Base-by-base conservation (phyloP, 2,888 invertebrate species). In the Andricus quercusramuli region DNA sequence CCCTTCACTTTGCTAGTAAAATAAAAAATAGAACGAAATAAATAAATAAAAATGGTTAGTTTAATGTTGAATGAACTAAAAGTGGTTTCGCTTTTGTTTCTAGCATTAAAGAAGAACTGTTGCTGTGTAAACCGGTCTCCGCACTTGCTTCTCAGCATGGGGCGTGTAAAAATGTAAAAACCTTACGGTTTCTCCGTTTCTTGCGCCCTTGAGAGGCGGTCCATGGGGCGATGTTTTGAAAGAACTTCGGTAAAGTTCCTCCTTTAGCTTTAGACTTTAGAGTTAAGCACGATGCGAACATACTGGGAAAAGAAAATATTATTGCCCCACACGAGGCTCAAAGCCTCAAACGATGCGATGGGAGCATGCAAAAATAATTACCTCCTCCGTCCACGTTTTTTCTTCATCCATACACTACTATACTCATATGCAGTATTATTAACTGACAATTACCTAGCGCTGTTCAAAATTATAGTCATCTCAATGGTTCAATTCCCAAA, bases 121-220 rank as follows among this genome's bases (percentile, higher is more conserved):
- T 25, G 9, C 74, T 32, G 83, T 81, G 83, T 83, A 81, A 83
- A 86, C 83, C 82, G 83, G 81, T 84, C 84, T 83, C 85, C 86
- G 87, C 90, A 90, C 90, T 90, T 90, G 89, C 84, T 86, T 78
- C 91, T 90, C 89, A 85, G 90, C 90, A 90, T 91, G 91, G 90
- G 91, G 90, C 86, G 74, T 89, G 86, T 87, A 88, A 86, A 89
- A 90, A 89, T 51, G 70, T 70, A 51, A 70, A 66, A 74, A 74
- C 62, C 62, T 62, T 62, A 62, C 22, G 25, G 62, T 11, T 25
- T 62, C n/a, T n/a, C n/a, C 25, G 47, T 70, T 47, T 51, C 56
- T 56, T 56, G 74, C 32, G 51, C 56, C 74, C 29, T 56, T 74
- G 74, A 56, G 56, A 56, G 51, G 74, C 29, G 74, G 74, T 56